Conservation (phyloP, 2,888 invertebrate genomes). For the Spialia ferax region DNA sequence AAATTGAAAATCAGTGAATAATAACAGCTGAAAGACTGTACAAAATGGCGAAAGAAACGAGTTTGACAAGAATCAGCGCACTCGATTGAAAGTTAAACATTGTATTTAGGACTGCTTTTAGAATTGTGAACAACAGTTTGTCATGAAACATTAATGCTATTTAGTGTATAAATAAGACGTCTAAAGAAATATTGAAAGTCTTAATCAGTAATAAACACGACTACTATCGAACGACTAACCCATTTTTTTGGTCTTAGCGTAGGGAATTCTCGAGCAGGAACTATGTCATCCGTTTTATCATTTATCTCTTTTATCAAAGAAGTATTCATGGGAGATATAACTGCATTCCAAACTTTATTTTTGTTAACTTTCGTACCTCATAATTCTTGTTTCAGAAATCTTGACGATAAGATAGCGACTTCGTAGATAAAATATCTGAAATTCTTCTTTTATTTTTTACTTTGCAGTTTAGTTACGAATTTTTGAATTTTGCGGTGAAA, state of each 20-base stretch:
- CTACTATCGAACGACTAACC: neutral
- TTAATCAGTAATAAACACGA: neutral
- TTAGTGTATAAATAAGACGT: neutral
- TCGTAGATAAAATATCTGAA: slow-evolving; percentile 18
- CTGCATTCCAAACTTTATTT: slow-evolving; percentile 19
- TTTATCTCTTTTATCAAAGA: slow-evolving; percentile 21
- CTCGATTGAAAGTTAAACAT: neutral
- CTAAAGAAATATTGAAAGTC: neutral
- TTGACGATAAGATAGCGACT: slow-evolving; percentile 19
- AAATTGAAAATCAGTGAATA: slow-evolving; percentile 5
- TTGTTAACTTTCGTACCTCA: slow-evolving; percentile 19
- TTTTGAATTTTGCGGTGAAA: too few relatives aligned
- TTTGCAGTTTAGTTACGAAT: too few relatives aligned
- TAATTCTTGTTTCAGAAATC: slow-evolving; percentile 5
- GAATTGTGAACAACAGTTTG: neutral
- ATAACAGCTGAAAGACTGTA: neutral
- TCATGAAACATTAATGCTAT: neutral
- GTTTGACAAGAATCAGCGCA: neutral
- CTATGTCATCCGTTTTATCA: slow-evolving; percentile 14
- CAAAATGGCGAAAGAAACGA: neutral
- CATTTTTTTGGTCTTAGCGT: slow-evolving; percentile 4
- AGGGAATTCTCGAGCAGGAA: neutral
- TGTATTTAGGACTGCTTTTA: neutral
- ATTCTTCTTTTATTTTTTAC: neutral
- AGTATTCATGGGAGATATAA: neutral